Evolutionary conservation across 1,140 invertebrate species (phyloP).

Genomic region (Portunus trituberculatus): DNA sequence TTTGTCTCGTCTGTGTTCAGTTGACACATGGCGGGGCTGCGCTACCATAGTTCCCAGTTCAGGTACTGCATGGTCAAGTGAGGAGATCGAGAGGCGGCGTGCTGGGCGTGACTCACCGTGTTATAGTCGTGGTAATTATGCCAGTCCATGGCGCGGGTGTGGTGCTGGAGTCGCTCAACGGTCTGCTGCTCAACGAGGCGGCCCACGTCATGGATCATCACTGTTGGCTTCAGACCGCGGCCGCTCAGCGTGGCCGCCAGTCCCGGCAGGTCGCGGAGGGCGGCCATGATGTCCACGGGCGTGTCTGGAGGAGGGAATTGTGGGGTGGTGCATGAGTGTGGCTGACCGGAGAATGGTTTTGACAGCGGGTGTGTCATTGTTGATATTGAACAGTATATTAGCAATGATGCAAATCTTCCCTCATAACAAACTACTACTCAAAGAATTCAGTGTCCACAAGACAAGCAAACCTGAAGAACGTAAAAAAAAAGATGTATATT

Average conservation of each 20-base stretch:
- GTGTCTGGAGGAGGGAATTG: background rate
- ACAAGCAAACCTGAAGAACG: background rate
- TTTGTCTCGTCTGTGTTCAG: no score
- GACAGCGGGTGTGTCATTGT: no score
- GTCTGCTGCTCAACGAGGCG: background rate
- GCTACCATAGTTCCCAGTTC: no score
- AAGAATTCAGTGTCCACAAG: no score
- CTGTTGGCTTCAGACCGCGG: slow-evolving; percentile 2
- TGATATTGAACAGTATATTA: no score
- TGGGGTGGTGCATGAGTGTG: no score
- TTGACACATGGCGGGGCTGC: background rate
- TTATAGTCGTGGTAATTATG: slow-evolving; percentile 57
- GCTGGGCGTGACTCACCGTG: background rate
- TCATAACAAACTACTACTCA: no score
- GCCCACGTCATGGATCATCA: slow-evolving; percentile 31
- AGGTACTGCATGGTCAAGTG: no score
- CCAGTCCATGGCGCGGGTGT: slow-evolving; percentile 56
- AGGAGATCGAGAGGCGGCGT: background rate
- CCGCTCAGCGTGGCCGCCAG: background rate
- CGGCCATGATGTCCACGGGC: slow-evolving; percentile 66
- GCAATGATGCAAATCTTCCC: no score
- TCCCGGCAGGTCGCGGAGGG: background rate
- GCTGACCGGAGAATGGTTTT: no score
- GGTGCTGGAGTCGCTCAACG: background rate
- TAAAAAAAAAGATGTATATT: background rate